A percentile compares a stretch with the other conserved stretches of the same genome.
phyloP scores from a whole-genome alignment of 2,797 vertebrate species.

The Fratercula arctica region DNA sequence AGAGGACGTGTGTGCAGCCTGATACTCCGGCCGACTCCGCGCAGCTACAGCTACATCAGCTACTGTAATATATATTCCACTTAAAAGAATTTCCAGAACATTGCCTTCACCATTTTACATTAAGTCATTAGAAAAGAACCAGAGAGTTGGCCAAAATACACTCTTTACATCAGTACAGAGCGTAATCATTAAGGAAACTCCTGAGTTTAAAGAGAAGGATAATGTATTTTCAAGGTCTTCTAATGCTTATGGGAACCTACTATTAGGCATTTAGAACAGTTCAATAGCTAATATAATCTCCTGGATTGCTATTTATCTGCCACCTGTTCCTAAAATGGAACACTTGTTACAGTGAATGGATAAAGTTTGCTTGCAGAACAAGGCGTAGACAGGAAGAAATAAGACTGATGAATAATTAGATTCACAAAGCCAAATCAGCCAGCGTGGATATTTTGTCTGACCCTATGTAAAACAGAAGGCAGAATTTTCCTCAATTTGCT shows the following conservation, averaged over 20 bases:
- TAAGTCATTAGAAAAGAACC: background rate
- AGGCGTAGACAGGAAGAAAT: background rate
- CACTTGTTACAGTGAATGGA: background rate
- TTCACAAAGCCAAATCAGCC: background rate
- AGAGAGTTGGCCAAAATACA: rapidly evolving
- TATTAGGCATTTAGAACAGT: background rate
- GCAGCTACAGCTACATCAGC: background rate
- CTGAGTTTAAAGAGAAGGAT: background rate
- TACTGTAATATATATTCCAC: background rate
- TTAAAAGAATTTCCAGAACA: background rate
- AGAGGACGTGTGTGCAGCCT: background rate
- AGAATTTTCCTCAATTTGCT: background rate
- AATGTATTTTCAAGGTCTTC: background rate
- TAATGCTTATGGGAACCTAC: background rate
- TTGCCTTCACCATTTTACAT: background rate
- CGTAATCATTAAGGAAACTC: background rate
- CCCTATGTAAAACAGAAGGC: background rate
- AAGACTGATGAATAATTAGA: background rate
- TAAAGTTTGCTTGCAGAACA: background rate
- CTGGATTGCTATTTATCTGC: background rate
- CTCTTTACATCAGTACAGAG: background rate
- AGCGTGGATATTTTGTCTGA: background rate
- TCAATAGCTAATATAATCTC: background rate
- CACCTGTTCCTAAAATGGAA: background rate
- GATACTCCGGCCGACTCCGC: background rate